phyloP scores from a whole-genome alignment of 2,113 vertebrate species.

The Aramus guarauna region DNA sequence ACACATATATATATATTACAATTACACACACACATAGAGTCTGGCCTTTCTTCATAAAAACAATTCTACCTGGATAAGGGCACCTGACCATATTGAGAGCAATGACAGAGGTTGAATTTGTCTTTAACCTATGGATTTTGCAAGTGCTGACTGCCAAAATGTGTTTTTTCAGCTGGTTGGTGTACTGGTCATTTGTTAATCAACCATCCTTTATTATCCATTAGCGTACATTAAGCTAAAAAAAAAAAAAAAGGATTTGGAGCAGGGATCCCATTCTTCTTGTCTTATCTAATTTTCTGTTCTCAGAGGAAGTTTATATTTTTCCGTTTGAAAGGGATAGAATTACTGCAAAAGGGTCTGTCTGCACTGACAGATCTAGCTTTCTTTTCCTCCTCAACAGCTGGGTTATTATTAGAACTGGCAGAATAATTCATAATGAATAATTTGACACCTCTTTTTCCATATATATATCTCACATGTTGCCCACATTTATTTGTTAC shows the following conservation, averaged over 20 bases:
- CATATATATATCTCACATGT: slow-evolving; percentile 27
- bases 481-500: slow-evolving; percentile 48
- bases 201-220: slow-evolving; percentile 64
- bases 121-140: slow-evolving; percentile 45
- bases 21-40: neutral
- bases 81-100: neutral
- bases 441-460: slow-evolving; percentile 59
- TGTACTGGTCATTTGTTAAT: neutral
- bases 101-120: slow-evolving; percentile 1
- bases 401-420: slow-evolving; percentile 51
- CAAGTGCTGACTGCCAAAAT: slow-evolving; percentile 30
- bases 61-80: neutral
- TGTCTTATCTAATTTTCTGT: slow-evolving; percentile 66
- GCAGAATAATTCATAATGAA: slow-evolving; percentile 67
- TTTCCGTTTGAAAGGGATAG: slow-evolving; percentile 30
- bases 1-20: neutral
- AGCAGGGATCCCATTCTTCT: slow-evolving; percentile 52
- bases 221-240: slow-evolving; percentile 61
- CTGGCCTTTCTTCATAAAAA: neutral
- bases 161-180: slow-evolving; percentile 48
- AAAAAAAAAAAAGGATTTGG: slow-evolving; percentile 45
- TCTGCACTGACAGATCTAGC: slow-evolving; percentile 1
- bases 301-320: slow-evolving; percentile 59
- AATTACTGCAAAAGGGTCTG: slow-evolving; percentile 48
- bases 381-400: slow-evolving; percentile 28